These are phyloP conservation scores for Pseudolaguvia tuberculata DNA, from an alignment of 2,113 vertebrate genomes.

Conservation along the genomic window DNA sequence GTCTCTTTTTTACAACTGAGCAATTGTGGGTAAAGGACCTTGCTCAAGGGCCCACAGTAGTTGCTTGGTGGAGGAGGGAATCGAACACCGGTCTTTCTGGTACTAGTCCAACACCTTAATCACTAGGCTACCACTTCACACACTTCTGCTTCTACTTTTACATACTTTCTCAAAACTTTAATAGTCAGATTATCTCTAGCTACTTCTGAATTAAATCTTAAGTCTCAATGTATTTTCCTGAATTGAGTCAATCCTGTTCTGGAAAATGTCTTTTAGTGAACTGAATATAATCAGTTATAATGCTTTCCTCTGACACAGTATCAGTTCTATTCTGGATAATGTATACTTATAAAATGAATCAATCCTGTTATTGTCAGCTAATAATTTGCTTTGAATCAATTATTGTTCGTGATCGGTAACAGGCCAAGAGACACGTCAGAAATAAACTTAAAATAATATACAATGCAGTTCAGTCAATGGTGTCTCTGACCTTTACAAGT, in stretches of 20 bases:
- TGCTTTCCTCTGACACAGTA: no score
- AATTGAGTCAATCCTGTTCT: not conserved
- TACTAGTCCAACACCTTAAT: no score
- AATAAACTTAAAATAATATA: not conserved
- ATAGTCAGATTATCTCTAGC: no score
- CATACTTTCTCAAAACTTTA: no score
- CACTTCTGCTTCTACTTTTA: no score
- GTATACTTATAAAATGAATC: not conserved
- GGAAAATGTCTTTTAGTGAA: not conserved
- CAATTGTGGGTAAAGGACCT: no score
- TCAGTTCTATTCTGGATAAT: not conserved
- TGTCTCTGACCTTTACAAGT: not conserved
- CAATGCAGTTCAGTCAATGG: not conserved
- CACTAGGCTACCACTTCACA: no score
- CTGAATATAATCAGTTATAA: not conserved
- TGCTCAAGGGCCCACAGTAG: no score
- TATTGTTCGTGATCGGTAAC: not conserved
- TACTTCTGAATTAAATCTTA: not conserved
- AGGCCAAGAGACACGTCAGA: not conserved
- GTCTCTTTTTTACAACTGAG: no score
- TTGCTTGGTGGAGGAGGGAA: no score
- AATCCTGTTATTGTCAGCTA: not conserved
- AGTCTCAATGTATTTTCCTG: not conserved
- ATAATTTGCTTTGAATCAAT: not conserved
- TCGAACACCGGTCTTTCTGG: no score